Evolutionary conservation across 1,140 invertebrate genomes (phyloP), one percentile per base, ranked within the genome.

Genomic region (Aphidius gifuensis): DNA sequence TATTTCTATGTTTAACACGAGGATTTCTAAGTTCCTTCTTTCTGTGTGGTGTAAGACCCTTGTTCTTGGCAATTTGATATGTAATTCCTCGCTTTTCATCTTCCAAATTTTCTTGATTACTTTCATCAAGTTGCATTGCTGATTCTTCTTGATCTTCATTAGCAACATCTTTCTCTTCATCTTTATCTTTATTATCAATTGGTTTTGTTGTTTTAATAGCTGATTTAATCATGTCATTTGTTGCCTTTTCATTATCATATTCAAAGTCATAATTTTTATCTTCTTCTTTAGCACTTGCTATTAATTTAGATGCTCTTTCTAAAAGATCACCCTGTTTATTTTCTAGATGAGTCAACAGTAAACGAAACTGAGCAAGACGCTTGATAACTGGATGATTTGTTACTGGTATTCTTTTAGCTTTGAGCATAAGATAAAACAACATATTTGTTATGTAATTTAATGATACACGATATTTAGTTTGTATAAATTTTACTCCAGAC

Each of bases 31-130:
- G 85, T 74, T 96, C 93, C 74, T 96, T 97, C 74, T 92, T 96
- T 61, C 93, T 86, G 66, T 89, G 83, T 9, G 94, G 92, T 46
- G 90, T 96, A 2, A 98, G 82, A 46, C 95, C 95, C 81, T 95
- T 97, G 72, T 98, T 98, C 78, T 97, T 97, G 7, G 90, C 88
- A 71, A 97, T 97, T 85, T 96, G 85, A 76, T 94, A 94, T 16
- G 91, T 96, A 67, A 97, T 96, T 56, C 86, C 85, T 71, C 95
- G 83, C 72, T 93, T 95, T 43, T 82, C 86, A 42, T 72, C 70
- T 58, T 70, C 65, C 5, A 42, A 38, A 40, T 5, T 38, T 9
- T 5, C 5, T 9, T 61, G 59, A 73, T 65, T 71, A 71, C 67
- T 70, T 32, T 32, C 23, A 32, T 32, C 23, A 65, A 43, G 71